A percentile compares a stretch with the other conserved stretches of the same genome.
Conservation (phyloP, 2,888 invertebrate species). For the Strigamia maritima region DNA sequence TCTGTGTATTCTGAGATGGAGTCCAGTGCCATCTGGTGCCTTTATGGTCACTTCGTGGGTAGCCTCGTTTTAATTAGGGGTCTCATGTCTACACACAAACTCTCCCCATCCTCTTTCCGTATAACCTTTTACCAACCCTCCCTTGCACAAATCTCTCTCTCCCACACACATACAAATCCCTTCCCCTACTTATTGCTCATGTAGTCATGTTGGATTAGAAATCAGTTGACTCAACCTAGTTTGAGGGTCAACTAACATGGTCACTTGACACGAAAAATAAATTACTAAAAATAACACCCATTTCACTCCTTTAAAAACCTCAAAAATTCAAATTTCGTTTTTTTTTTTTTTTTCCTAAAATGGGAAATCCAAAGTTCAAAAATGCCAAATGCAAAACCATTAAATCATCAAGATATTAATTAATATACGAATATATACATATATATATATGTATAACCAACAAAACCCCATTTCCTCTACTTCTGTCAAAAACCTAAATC, state of each 20-base stretch:
- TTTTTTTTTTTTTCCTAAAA: too few species aligned
- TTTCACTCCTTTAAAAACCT: too few species aligned
- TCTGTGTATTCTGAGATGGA: constrained; percentile 34
- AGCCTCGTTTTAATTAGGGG: constrained; percentile 34
- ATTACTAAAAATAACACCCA: not conserved
- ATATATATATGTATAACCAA: too few species aligned
- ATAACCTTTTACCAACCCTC: constrained; percentile 16
- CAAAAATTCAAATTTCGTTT: too few species aligned
- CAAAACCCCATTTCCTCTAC: not conserved
- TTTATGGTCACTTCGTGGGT: constrained; percentile 32
- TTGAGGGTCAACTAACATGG: constrained; percentile 18
- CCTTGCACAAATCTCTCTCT: constrained; percentile 30
- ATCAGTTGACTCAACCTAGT: constrained; percentile 25
- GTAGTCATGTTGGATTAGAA: constrained; percentile 30
- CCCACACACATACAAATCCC: constrained; percentile 28
- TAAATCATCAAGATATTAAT: too few species aligned
- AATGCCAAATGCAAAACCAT: too few species aligned
- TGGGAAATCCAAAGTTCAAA: too few species aligned
- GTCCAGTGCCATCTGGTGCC: constrained; percentile 28
- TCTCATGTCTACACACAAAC: constrained; percentile 29
- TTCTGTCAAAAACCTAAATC: not conserved
- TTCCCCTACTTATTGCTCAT: constrained; percentile 1
- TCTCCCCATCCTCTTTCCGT: constrained; percentile 11
- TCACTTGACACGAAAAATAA: not conserved
- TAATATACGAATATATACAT: too few species aligned